phyloP scores from a whole-genome alignment of 2,797 vertebrate genomes.

The Masticophis lateralis region DNA sequence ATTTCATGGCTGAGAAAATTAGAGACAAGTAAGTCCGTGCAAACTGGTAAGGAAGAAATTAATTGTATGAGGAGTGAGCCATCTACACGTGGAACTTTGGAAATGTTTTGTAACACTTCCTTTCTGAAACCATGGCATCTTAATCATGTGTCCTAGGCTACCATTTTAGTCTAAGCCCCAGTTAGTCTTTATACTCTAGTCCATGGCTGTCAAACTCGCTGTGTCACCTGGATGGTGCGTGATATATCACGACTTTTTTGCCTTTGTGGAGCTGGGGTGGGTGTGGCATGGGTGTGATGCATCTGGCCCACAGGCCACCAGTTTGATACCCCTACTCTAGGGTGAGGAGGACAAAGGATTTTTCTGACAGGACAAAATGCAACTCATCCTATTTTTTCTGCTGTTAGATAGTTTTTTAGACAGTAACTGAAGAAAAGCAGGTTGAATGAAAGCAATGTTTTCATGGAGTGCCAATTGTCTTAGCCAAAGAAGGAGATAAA shows the following conservation, averaged over 20 bases:
- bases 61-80: background rate
- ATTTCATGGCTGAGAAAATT: background rate
- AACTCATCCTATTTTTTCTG: background rate
- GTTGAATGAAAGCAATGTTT: background rate
- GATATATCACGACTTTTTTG: too few species aligned
- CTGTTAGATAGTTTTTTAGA: background rate
- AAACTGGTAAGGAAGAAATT: background rate
- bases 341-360: background rate
- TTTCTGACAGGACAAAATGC: background rate
- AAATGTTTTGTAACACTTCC: background rate
- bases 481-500: background rate
- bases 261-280: too few species aligned
- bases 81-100: background rate
- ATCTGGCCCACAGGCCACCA: too few species aligned
- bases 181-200: background rate
- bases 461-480: background rate
- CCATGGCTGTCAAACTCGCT: too few species aligned
- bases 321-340: background rate
- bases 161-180: background rate
- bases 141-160: background rate
- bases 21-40: background rate
- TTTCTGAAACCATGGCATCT: background rate
- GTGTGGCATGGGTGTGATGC: too few species aligned
- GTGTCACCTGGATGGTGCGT: rapidly evolving
- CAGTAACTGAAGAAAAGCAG: background rate